Conservation (phyloP, 2,888 invertebrate species). For the Caenorhabditis sp. region DNA sequence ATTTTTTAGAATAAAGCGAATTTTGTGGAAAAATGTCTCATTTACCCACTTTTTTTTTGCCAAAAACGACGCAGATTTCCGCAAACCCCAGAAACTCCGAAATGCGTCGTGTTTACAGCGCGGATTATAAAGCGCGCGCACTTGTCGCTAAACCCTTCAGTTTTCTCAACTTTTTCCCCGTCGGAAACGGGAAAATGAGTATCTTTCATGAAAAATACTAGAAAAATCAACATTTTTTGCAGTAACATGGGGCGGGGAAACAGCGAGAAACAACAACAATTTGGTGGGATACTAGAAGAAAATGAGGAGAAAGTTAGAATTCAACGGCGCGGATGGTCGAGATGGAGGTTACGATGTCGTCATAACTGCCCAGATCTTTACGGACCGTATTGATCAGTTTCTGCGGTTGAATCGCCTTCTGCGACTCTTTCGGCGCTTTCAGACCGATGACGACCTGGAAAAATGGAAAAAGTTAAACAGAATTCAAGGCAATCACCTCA, state of each 20-base stretch:
- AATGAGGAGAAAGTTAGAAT: background rate
- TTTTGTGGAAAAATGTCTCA: no score
- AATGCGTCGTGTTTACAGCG: no score
- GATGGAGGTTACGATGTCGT: constrained; percentile 23
- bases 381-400: constrained; percentile 40
- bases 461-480: background rate
- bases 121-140: no score
- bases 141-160: no score
- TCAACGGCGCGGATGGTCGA: constrained; percentile 16
- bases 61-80: no score
- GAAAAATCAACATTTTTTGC: background rate
- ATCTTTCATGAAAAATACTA: background rate
- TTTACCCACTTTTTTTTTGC: no score
- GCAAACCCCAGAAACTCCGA: no score
- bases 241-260: no score
- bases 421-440: constrained; percentile 4
- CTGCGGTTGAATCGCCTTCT: constrained; percentile 21
- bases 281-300: background rate
- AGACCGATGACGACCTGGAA: constrained; percentile 28
- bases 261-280: background rate
- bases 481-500: constrained; percentile 55
- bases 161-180: no score
- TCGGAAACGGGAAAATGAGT: background rate
- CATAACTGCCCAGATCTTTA: constrained; percentile 34
- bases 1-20: no score